Evolutionary conservation across 1,140 invertebrate species (phyloP).

Genomic region (Caenorhabditis latens): DNA sequence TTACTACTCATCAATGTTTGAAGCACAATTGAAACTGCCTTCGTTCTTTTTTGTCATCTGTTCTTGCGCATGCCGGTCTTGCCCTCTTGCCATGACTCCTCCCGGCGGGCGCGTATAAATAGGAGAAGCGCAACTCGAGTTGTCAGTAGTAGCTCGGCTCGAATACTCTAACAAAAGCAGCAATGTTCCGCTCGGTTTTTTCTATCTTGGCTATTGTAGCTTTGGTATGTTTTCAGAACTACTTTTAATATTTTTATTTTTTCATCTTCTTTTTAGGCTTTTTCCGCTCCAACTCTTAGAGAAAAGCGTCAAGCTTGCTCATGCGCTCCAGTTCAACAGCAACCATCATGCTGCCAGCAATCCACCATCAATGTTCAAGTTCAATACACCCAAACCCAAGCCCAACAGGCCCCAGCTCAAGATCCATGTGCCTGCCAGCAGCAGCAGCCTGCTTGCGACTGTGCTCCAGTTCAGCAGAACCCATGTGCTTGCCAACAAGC

Average conservation of each 20-base stretch:
- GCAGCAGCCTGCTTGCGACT: constrained; percentile 62
- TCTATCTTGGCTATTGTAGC: constrained; percentile 43
- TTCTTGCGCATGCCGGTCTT: constrained; percentile 55
- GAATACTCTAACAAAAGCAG: constrained; percentile 43
- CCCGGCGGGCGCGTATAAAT: constrained; percentile 50
- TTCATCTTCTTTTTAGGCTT: constrained; percentile 30
- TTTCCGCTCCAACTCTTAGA: constrained; percentile 47
- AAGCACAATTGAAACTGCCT: constrained; percentile 48
- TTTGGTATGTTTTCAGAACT: constrained; percentile 27
- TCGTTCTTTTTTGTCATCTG: constrained; percentile 47
- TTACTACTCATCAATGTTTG: constrained; percentile 52
- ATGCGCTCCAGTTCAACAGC: constrained; percentile 57
- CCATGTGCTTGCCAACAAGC: constrained; percentile 43
- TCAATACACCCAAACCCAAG: constrained; percentile 48
- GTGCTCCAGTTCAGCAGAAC: constrained; percentile 51
- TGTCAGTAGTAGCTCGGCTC: constrained; percentile 51
- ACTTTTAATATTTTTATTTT: not conserved
- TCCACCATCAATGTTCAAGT: constrained; percentile 38
- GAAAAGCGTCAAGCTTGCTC: constrained; percentile 58
- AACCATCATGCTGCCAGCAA: constrained; percentile 59
- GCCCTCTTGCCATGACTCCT: constrained; percentile 51
- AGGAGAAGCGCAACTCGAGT: constrained; percentile 38
- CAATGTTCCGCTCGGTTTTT: constrained; percentile 59
- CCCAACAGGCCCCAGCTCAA: constrained; percentile 47
- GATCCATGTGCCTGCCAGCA: constrained; percentile 58